phyloP scores from a whole-genome alignment of 2,113 vertebrate species.

The Pholis gunnellus region DNA sequence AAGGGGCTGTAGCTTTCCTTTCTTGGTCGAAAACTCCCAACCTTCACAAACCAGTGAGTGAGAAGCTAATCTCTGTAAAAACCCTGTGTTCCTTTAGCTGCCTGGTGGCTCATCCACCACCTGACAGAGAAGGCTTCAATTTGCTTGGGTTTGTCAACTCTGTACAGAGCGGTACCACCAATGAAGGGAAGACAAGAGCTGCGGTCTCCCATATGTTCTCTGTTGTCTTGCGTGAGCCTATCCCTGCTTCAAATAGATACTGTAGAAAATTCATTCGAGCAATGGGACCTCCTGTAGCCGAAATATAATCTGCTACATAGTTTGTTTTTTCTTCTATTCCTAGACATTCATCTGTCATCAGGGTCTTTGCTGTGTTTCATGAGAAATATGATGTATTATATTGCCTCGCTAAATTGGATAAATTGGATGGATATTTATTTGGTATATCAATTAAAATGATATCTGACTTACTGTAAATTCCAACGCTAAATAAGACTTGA shows the following conservation, averaged over 20 bases:
- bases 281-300: neutral
- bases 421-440: neutral
- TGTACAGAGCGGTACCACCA: neutral
- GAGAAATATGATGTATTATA: neutral
- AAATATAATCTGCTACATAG: no score
- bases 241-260: no score
- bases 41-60: slow-evolving; percentile 23
- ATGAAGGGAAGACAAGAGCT: neutral
- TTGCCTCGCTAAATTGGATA: neutral
- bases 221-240: no score
- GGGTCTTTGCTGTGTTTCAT: neutral
- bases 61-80: slow-evolving; percentile 10
- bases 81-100: neutral
- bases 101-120: neutral
- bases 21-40: no score
- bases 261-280: slow-evolving; percentile 1
- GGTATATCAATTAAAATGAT: neutral
- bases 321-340: neutral
- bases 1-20: neutral
- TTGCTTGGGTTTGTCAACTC: slow-evolving; percentile 11
- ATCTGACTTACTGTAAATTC: neutral
- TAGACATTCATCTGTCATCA: neutral
- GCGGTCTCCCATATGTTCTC: no score
- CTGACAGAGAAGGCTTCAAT: slow-evolving; percentile 23
- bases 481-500: neutral